Base-by-base conservation (phyloP, 2,797 vertebrate species). In the Manis pentadactyla region DNA sequence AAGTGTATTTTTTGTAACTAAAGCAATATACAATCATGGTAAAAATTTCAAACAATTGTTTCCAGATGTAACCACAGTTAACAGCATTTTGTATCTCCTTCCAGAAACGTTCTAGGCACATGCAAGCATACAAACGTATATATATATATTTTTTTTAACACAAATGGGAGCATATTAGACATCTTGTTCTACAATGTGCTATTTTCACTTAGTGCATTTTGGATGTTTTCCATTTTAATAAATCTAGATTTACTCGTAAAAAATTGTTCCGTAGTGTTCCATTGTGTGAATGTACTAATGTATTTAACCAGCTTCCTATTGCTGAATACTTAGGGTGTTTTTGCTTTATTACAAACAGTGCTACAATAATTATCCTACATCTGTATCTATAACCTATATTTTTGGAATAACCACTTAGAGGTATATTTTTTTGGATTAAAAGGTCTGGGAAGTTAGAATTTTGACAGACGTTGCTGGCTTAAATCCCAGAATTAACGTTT, bases 41-140 rank as follows among this genome's bases (percentile, higher is more conserved):
- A 96, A 88, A 96, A 93, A 87, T 87, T 93, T 93, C 89, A 94
- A 87, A 68, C 86, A 84, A 96, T 96, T 10, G 12, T 82, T 97
- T 96, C 85, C 94, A 97, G 96, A 95, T 77, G 2, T 85, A 95
- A 75, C 81, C 68, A 84, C 93, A 88, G 71, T 90, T 66, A 82
- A 63, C 63, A 87, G 59, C 57, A 39, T 95, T 95, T 89, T 86
- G 90, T 57, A 61, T 83, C 51, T 95, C 91, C 53, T 96, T 97
- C 93, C 82, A 90, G 92, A 87, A 97, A 92, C 59, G 53, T 79
- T 89, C 85, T 51, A 31, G 77, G 90, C 66, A 53, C 51, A 27
- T n/a, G 46, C 11, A 64, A 87, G 87, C 77, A 13, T 61, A 66
- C 82, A 64, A 37, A 42, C 59, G 4, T 86, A 25, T 37, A 34